Base-by-base conservation (phyloP, 2,888 invertebrate genomes). In the Sarcophaga rosellei region DNA sequence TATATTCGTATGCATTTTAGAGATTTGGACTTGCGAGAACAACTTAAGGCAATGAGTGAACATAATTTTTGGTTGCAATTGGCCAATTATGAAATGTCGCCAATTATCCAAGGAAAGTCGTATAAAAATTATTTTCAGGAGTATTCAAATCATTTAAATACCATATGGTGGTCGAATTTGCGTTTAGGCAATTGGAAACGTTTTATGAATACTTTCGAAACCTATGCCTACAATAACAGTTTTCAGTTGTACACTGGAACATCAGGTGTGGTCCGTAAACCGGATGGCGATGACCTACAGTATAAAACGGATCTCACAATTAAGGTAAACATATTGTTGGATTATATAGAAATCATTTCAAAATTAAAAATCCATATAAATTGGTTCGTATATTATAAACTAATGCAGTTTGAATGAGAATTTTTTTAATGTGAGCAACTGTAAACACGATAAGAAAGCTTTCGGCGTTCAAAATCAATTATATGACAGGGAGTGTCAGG, bases 131-230 rank as follows among this genome's bases (percentile, higher is more conserved):
- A 76, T 61, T 85, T 85, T 3, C 47, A n/a, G 4, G 81, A 76
- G 73, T 88, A 78, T 70, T 15, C 11, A 1, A 53, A 79, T 25
- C 65, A 84, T 15, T 77, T 88, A 21, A 80, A 84, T 25, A 86
- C 69, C 44, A 70, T 88, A 62, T 88, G 87, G 87, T 88, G 87
- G 87, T 84, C 47, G 15, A 84, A 88, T 66, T 63, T 86, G 35
- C 87, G 87, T 53, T 17, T 88, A 11, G 86, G 87, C 3, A 88
- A 86, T 81, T 88, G 87, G 87, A 83, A 81, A 68, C 47, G 23
- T 10, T 86, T 80, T 65, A 69, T 80, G 74, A 70, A 84, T 17
- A 81, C 81, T 6, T 53, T 87, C n/a, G 76, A 72, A n/a, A 81
- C 75, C n/a, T 84, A 81, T 68, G 66, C 81, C n/a, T 63, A 47